A percentile compares a stretch with the other conserved stretches of the same genome.
Conservation (phyloP, 2,888 invertebrate genomes). For the Hypsopygia costalis region DNA sequence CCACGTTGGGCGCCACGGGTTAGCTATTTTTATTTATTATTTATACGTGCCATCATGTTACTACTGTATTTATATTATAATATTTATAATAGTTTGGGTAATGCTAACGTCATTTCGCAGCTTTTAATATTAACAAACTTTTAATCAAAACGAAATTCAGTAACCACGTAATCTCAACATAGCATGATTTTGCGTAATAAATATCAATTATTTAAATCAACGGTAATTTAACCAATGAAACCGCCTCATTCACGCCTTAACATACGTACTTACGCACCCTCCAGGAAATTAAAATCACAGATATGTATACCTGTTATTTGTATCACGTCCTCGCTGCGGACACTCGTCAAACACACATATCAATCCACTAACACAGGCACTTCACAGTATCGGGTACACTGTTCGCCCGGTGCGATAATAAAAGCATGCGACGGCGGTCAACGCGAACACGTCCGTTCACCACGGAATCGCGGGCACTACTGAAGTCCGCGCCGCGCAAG, state of each 20-base stretch:
- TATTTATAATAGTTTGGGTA: too few species aligned
- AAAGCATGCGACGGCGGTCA: conserved; percentile 20
- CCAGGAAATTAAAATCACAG: background rate
- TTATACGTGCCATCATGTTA: conserved; percentile 29
- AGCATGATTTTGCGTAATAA: background rate
- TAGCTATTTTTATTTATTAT: conserved; percentile 29
- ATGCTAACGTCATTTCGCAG: background rate
- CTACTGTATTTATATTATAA: too few species aligned
- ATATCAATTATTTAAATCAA: background rate
- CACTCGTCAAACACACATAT: conserved; percentile 52
- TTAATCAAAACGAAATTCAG: background rate
- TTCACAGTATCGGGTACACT: conserved; percentile 50
- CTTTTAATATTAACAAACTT: background rate
- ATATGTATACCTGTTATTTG: conserved; percentile 2
- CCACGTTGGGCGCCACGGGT: conserved; percentile 24
- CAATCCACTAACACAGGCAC: conserved; percentile 44
- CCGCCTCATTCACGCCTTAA: background rate
- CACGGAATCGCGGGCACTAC: conserved; percentile 52
- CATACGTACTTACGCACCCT: background rate
- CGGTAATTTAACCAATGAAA: background rate
- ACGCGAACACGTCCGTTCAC: conserved; percentile 39
- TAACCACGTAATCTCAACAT: background rate
- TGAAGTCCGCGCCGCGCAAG: conserved; percentile 59
- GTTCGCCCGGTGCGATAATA: conserved; percentile 42
- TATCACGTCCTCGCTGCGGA: conserved; percentile 32